These are phyloP conservation scores for Shinisaurus crocodilurus DNA, from an alignment of 2,113 vertebrate species.

Conservation along the genomic window DNA sequence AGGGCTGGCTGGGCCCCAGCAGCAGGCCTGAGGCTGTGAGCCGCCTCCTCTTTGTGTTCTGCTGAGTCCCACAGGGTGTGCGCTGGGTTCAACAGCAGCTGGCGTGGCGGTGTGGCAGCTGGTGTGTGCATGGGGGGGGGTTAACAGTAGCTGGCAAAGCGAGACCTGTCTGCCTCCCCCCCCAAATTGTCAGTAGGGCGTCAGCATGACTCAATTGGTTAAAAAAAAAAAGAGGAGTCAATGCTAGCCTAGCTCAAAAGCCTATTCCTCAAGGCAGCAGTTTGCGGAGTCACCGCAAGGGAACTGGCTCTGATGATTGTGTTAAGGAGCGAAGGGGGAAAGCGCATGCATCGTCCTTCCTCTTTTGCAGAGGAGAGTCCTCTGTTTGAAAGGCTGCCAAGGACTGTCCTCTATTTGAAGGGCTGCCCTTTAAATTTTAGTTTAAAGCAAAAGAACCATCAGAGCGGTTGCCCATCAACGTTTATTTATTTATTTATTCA, in stretches of 20 bases:
- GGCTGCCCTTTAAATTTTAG: too few species aligned
- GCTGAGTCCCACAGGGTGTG: neutral
- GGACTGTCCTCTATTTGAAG: too few species aligned
- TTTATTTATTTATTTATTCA: too few species aligned
- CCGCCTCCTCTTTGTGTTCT: too few species aligned
- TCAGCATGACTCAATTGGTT: neutral
- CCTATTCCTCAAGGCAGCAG: neutral
- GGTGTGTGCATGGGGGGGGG: neutral
- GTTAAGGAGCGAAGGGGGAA: neutral
- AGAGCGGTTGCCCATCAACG: too few species aligned
- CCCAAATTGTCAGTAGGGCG: neutral
- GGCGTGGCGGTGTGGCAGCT: too few species aligned
- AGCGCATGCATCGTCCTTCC: neutral
- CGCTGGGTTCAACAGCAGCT: neutral
- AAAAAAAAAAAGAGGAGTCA: neutral
- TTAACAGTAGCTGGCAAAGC: neutral
- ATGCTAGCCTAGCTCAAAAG: neutral
- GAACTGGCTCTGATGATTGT: neutral
- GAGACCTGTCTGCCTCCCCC: too few species aligned
- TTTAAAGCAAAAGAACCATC: too few species aligned
- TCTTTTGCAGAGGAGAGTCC: too few species aligned
- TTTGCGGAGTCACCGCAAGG: neutral
- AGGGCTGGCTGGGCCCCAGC: slow-evolving; percentile 23
- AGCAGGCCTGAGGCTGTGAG: slow-evolving; percentile 49
- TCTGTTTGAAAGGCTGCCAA: too few species aligned